Conservation (phyloP, 2,113 vertebrate genomes). For the Catharus bicknelli region DNA sequence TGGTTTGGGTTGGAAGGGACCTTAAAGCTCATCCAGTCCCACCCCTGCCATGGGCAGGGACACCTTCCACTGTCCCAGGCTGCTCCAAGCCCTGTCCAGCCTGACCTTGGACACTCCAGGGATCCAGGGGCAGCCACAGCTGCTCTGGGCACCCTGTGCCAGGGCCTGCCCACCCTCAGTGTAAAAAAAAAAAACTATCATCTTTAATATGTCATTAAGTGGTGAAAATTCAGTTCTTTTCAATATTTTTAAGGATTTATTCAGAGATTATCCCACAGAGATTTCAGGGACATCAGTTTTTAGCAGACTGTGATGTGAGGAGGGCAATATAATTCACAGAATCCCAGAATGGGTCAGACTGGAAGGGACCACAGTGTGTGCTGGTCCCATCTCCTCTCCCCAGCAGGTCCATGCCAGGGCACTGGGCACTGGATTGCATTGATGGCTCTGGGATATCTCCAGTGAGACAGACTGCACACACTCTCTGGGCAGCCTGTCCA, state of each 20-base stretch:
- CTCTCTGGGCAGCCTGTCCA: neutral
- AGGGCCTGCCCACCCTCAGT: neutral
- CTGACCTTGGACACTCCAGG: neutral
- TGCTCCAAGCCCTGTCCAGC: rapidly evolving
- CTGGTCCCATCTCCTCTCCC: neutral
- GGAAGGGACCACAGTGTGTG: no score
- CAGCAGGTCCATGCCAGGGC: neutral
- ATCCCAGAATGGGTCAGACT: neutral
- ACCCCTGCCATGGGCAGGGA: neutral
- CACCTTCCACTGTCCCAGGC: rapidly evolving
- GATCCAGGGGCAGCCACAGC: neutral
- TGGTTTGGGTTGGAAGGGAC: neutral
- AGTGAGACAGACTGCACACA: neutral
- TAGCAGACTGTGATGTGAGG: rapidly evolving
- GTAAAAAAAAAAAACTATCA: neutral
- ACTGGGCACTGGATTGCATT: neutral
- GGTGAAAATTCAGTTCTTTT: rapidly evolving
- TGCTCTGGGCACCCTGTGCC: neutral
- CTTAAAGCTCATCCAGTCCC: rapidly evolving
- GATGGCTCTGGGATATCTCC: neutral
- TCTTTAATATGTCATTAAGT: rapidly evolving
- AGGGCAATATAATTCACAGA: neutral
- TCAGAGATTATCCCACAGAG: neutral
- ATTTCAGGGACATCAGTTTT: neutral
- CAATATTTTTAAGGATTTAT: neutral